Evolutionary conservation across 2,113 vertebrate genomes (phyloP).

Genomic region (Pardalotus punctatus): DNA sequence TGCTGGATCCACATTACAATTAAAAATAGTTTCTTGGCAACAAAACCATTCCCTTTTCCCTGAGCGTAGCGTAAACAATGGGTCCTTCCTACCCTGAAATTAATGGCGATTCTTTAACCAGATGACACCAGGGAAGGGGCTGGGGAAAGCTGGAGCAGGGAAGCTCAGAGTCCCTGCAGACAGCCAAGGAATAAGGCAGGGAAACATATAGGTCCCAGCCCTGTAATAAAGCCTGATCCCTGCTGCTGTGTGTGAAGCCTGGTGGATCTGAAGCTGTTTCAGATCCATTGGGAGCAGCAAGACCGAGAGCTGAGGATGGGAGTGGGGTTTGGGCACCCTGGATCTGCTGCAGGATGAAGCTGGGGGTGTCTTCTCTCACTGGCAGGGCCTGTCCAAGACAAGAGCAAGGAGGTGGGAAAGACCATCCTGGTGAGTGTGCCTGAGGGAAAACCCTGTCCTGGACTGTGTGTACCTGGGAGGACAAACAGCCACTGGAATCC

Average conservation of each 20-base stretch:
- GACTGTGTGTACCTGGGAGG: accelerated
- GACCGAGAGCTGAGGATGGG: background rate
- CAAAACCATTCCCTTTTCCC: constrained; percentile 10
- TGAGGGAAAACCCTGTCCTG: accelerated
- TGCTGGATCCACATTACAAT: background rate
- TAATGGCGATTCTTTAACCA: constrained; percentile 23
- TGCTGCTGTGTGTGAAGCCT: background rate
- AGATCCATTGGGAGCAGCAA: background rate
- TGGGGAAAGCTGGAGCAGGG: background rate
- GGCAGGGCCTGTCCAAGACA: background rate
- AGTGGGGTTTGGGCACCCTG: accelerated
- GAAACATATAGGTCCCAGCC: background rate
- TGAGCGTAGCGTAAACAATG: background rate
- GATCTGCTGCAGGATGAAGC: background rate
- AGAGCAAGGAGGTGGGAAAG: background rate
- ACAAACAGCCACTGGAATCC: accelerated
- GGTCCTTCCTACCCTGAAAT: constrained; percentile 18
- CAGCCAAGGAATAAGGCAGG: background rate
- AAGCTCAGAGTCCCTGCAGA: background rate
- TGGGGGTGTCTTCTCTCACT: background rate
- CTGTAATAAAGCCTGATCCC: background rate
- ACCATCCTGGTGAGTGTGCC: background rate
- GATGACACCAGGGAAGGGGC: background rate
- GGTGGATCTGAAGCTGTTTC: background rate
- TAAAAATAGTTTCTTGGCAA: constrained; percentile 58